These are phyloP conservation scores for Machimus atricapillus DNA, from an alignment of 2,888 invertebrate species.

Conservation along the genomic window DNA sequence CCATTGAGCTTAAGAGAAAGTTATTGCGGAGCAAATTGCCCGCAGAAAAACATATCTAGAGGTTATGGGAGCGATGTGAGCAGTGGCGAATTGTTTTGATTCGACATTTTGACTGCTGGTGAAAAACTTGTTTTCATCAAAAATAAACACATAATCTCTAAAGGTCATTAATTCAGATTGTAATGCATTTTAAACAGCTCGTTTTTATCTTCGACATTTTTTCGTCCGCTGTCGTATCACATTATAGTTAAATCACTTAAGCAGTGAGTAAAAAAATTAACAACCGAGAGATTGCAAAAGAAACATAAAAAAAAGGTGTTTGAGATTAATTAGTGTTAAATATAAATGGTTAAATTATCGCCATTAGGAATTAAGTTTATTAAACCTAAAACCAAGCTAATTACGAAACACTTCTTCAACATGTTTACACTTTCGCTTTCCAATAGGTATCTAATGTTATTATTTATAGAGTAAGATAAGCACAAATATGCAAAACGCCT, in stretches of 20 bases:
- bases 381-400: neutral
- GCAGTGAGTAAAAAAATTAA: neutral
- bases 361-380: neutral
- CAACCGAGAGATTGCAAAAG: neutral
- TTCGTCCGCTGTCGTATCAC: neutral
- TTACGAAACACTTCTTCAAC: neutral
- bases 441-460: neutral
- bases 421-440: neutral
- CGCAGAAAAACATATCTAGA: neutral
- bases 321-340: neutral
- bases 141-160: neutral
- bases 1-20: neutral
- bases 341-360: neutral
- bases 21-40: neutral
- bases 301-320: neutral
- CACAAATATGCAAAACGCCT: neutral
- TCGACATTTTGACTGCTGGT: neutral
- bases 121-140: neutral
- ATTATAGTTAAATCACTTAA: neutral
- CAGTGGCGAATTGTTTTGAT: neutral
- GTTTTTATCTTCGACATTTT: neutral
- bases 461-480: neutral
- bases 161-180: neutral
- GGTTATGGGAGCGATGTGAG: neutral
- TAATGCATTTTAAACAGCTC: neutral